These are phyloP conservation scores for Sinelater perroti DNA, from an alignment of 2,888 invertebrate species.

Conservation along the genomic window DNA sequence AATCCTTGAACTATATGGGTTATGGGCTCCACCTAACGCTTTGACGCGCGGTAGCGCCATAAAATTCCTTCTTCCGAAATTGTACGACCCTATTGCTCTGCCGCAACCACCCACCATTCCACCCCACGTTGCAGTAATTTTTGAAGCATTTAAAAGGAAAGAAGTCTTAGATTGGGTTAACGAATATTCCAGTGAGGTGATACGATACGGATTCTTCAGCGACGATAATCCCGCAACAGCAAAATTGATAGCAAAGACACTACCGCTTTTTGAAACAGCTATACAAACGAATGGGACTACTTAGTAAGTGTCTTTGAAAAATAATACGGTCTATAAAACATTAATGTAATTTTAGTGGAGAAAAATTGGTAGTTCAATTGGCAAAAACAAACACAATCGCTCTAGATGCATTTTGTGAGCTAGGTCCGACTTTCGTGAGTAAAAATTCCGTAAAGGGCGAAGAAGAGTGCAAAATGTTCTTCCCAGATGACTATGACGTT, in stretches of 20 bases:
- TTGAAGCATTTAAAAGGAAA: conserved; percentile 71
- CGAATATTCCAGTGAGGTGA: conserved; percentile 64
- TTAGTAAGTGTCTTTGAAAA: conserved; percentile 59
- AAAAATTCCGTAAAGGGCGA: conserved; percentile 71
- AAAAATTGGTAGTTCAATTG: conserved; percentile 75
- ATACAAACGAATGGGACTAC: conserved; percentile 38
- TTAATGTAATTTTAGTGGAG: conserved; percentile 63
- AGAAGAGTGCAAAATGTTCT: conserved; percentile 72
- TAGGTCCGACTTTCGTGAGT: conserved; percentile 76
- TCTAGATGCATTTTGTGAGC: conserved; percentile 68
- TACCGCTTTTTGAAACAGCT: conserved; percentile 67
- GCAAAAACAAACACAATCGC: conserved; percentile 71
- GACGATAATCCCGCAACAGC: conserved; percentile 68
- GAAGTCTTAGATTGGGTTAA: conserved; percentile 67
- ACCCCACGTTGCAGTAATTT: conserved; percentile 73
- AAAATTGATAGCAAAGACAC: conserved; percentile 69
- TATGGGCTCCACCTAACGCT: conserved; percentile 59
- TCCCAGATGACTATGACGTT: conserved; percentile 72
- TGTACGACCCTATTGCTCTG: conserved; percentile 65
- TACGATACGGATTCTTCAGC: conserved; percentile 76
- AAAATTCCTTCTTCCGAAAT: conserved; percentile 58
- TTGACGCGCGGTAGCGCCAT: conserved; percentile 56
- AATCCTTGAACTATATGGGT: conserved; percentile 49
- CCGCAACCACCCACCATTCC: conserved; percentile 69
- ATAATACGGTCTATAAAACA: not conserved